A percentile compares a stretch with the other conserved stretches of the same genome.
Evolutionary conservation across 1,140 invertebrate species (phyloP).

Genomic region (Scylla paramamosain): DNA sequence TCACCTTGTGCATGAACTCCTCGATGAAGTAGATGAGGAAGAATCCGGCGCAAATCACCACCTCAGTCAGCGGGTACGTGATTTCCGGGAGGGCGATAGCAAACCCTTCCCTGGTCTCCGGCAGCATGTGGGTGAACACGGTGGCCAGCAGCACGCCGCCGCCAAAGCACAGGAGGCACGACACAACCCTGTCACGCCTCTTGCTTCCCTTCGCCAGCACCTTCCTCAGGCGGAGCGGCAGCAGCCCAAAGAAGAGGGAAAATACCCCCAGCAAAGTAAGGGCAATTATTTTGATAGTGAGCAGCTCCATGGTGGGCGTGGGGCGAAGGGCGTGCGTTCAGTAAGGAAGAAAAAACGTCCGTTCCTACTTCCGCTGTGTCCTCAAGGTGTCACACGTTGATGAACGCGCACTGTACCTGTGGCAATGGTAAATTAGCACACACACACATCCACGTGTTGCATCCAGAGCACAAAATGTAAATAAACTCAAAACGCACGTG

Average conservation of each 20-base stretch:
- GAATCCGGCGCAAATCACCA: constrained; percentile 88
- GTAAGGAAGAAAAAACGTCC: not conserved
- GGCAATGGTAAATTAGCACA: not conserved
- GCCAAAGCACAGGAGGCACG: constrained; percentile 88
- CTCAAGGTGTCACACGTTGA: not conserved
- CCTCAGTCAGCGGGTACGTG: constrained; percentile 84
- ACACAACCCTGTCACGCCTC: constrained; percentile 72
- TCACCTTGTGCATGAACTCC: constrained; percentile 83
- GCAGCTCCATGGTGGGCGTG: constrained; percentile 65
- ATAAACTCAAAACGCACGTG: no score
- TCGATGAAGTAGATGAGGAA: constrained; percentile 90
- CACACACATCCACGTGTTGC: not conserved
- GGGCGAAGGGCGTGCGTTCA: not conserved
- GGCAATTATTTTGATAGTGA: constrained; percentile 86
- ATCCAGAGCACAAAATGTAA: not conserved
- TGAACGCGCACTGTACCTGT: not conserved
- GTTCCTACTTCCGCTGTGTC: not conserved
- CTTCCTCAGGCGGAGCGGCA: constrained; percentile 84
- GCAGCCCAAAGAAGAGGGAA: constrained; percentile 85
- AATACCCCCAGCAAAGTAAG: constrained; percentile 86
- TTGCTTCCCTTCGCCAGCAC: constrained; percentile 70
- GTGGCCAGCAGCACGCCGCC: constrained; percentile 92
- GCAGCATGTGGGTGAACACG: constrained; percentile 90
- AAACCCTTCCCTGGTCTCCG: constrained; percentile 84
- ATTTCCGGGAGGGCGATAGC: not conserved